These are phyloP conservation scores for Drosophila novamexicana DNA, from an alignment of 1,140 invertebrate species.

Conservation along the genomic window DNA sequence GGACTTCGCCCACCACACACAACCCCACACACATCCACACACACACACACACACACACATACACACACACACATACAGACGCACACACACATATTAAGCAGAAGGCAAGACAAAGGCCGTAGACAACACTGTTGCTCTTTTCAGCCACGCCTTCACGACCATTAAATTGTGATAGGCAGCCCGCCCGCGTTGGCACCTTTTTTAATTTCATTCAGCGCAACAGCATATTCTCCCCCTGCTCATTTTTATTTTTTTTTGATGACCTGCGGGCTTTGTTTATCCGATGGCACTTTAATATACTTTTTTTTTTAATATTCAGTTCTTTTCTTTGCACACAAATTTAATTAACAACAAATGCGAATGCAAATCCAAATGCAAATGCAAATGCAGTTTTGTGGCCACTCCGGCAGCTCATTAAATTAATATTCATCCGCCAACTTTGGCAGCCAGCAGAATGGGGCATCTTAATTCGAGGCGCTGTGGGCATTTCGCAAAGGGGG, in stretches of 20 bases:
- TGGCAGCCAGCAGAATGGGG: slow-evolving; percentile 26
- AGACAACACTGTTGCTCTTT: slow-evolving; percentile 79
- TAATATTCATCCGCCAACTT: slow-evolving; percentile 76
- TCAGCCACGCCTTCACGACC: slow-evolving; percentile 45
- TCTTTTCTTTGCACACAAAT: slow-evolving; percentile 47
- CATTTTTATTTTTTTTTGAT: slow-evolving; percentile 14
- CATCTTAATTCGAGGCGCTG: slow-evolving; percentile 18
- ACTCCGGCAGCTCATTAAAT: slow-evolving; percentile 76
- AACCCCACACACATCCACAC: not conserved
- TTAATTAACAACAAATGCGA: slow-evolving; percentile 77
- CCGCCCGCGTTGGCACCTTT: slow-evolving; percentile 53
- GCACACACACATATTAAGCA: slow-evolving; percentile 45
- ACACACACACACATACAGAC: slow-evolving; percentile 15
- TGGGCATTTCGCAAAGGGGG: slow-evolving; percentile 9
- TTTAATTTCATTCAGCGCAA: slow-evolving; percentile 67
- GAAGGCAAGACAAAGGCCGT: slow-evolving; percentile 63
- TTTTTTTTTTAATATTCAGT: slow-evolving; percentile 39
- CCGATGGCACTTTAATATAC: slow-evolving; percentile 44
- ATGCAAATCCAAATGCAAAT: slow-evolving; percentile 58
- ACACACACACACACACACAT: not conserved
- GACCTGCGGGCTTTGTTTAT: slow-evolving; percentile 29
- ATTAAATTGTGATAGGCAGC: slow-evolving; percentile 36
- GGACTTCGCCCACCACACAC: slow-evolving; percentile 5
- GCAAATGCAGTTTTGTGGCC: slow-evolving; percentile 64
- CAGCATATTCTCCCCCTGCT: slow-evolving; percentile 14